Conservation (phyloP, 2,888 invertebrate genomes). For the Cerceris ruficornis region DNA sequence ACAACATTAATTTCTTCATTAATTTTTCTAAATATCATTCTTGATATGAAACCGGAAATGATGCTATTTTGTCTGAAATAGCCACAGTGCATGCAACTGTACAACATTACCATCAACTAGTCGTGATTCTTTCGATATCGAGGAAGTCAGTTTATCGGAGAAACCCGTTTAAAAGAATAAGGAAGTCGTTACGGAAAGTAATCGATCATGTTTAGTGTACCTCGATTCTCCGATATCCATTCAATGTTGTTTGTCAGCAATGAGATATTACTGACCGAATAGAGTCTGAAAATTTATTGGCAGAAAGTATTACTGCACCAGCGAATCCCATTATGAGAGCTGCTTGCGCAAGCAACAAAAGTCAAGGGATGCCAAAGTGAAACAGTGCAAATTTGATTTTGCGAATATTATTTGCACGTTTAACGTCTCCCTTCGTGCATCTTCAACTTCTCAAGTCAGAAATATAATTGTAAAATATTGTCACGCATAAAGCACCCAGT, state of each 20-base stretch:
- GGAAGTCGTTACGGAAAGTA: constrained; percentile 10
- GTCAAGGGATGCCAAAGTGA: constrained; percentile 8
- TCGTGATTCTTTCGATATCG: constrained; percentile 57
- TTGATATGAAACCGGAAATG: constrained; percentile 3
- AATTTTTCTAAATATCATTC: too few relatives aligned
- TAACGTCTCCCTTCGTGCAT: neutral
- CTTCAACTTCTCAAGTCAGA: too few relatives aligned
- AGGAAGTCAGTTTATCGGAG: constrained; percentile 43
- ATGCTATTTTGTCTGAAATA: constrained; percentile 48
- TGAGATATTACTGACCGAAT: neutral
- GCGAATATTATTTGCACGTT: constrained; percentile 14
- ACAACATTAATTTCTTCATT: too few relatives aligned
- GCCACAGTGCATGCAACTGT: constrained; percentile 41
- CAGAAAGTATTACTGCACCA: neutral
- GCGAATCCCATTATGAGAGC: constrained; percentile 12
- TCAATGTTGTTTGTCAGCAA: neutral
- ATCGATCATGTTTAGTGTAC: constrained; percentile 23
- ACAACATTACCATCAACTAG: constrained; percentile 44
- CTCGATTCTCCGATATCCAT: neutral
- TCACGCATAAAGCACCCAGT: too few relatives aligned
- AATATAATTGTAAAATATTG: too few relatives aligned
- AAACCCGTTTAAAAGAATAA: constrained; percentile 42
- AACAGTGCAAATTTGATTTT: constrained; percentile 11
- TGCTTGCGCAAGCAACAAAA: constrained; percentile 3
- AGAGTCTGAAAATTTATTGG: neutral